Evolutionary conservation across 1,140 invertebrate genomes (phyloP).

Genomic region (Drosophila nikananu): DNA sequence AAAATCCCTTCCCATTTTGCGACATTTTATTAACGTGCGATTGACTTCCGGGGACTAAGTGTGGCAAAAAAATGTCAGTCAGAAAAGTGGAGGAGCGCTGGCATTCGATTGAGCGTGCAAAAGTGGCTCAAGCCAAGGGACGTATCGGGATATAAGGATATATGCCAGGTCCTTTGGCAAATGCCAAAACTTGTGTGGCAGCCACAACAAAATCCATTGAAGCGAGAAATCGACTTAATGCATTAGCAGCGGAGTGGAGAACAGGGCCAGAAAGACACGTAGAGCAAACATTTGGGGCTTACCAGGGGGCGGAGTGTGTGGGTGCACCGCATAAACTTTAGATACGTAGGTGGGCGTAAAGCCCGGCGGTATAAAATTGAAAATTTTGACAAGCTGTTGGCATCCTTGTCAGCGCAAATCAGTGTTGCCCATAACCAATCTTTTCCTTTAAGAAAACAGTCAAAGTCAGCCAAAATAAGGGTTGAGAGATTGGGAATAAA

Average conservation of each 20-base stretch:
- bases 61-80: constrained; percentile 37
- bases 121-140: constrained; percentile 63
- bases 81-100: constrained; percentile 46
- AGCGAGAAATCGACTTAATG: constrained; percentile 81
- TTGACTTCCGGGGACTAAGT: constrained; percentile 56
- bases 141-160: constrained; percentile 20
- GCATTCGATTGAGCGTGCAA: constrained; percentile 78
- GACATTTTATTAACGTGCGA: constrained; percentile 64
- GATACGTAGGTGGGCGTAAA: constrained; percentile 23
- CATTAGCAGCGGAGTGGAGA: constrained; percentile 58
- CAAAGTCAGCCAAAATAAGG: not conserved
- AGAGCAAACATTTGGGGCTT: constrained; percentile 75
- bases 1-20: constrained; percentile 32
- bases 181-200: constrained; percentile 60
- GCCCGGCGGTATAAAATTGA: constrained; percentile 41
- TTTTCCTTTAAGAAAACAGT: not conserved
- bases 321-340: constrained; percentile 2
- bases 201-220: constrained; percentile 65
- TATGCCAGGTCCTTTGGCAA: constrained; percentile 25
- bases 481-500: not conserved
- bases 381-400: constrained; percentile 42
- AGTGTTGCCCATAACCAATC: not conserved
- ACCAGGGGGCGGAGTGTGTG: constrained; percentile 1
- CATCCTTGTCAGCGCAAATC: constrained; percentile 21
- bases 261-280: constrained; percentile 59